Evolutionary conservation across 1,140 invertebrate genomes (phyloP), one percentile per base, ranked within the genome.

Genomic region (Drosophila yakuba): DNA sequence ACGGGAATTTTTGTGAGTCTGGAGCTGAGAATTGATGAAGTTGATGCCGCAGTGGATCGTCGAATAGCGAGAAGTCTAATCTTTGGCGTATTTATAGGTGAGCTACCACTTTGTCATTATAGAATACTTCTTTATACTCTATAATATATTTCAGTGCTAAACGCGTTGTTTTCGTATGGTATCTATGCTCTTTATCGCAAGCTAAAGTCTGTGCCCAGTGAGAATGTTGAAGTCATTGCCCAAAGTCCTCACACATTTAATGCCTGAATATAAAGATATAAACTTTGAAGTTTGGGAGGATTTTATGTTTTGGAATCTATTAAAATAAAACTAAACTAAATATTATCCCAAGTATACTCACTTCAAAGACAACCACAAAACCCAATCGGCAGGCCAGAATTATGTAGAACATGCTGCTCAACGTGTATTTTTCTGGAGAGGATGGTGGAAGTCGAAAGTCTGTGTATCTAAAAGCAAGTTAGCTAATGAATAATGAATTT

Each of bases 301-400:
- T 15, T 51, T 23, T 32, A 38, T 69, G 50, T 69, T 35, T 69
- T 68, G 15, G 20, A 47, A 69, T 45, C 56, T 25, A 43, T 25
- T 25, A 25, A 48, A 71, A 71, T 71, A 71, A 56, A 69, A 38
- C 28, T 11, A 28, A 63, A 28, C 25, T 11, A n/a, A 23, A 1
- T 39, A 3, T 38, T 12, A 10, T 12, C 36, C 1, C 8, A 7
- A 12, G 20, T n/a, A 2, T 14, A 89, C 77, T 92, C 92, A 98
- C 97, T 95, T 98, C 97, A 94, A 99, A 99, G 2, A 98, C 93
- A 6, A 99, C 96, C 35, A 99, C 96, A 92, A 99, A 99, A 2
- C 95, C 95, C n/a, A 99, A 93, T 67, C 97, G 93, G 0, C 97
- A 96, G 14, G 97, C 97, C 66, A 99, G 94, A 57, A 99, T 95